phyloP scores from a whole-genome alignment of 2,797 vertebrate genomes.

The Iguana delicatissima region DNA sequence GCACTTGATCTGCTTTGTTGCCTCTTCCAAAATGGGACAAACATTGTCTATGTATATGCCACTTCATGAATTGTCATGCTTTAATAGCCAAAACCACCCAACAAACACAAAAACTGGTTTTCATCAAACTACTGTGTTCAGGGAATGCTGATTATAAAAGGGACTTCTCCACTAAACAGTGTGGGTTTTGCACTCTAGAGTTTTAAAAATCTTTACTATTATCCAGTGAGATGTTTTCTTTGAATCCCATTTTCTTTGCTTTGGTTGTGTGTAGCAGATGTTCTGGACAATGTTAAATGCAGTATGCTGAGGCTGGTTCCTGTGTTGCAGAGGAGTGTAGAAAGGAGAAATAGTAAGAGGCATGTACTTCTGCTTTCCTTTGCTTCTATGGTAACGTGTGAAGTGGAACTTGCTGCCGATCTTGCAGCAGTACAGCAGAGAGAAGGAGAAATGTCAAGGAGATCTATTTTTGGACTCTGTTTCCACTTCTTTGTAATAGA shows the following conservation, averaged over 20 bases:
- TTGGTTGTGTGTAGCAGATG: neutral
- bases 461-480: neutral
- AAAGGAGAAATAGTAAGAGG: neutral
- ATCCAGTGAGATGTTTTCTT: neutral
- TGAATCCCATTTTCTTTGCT: neutral
- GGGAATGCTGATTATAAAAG: neutral
- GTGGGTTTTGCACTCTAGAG: neutral
- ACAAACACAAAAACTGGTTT: neutral
- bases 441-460: constrained; percentile 34
- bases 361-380: neutral
- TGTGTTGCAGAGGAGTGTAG: neutral
- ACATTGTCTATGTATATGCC: neutral
- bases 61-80: neutral
- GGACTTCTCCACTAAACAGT: neutral
- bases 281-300: neutral
- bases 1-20: too few relatives aligned
- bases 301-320: neutral
- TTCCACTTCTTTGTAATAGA: neutral
- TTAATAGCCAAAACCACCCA: too few relatives aligned
- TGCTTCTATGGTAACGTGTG: constrained; percentile 27
- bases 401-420: constrained; percentile 13
- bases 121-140: neutral
- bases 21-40: neutral
- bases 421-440: neutral
- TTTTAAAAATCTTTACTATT: neutral